These are phyloP conservation scores for Schmidtea mediterranea DNA, from an alignment of 1,140 invertebrate genomes.

Conservation along the genomic window DNA sequence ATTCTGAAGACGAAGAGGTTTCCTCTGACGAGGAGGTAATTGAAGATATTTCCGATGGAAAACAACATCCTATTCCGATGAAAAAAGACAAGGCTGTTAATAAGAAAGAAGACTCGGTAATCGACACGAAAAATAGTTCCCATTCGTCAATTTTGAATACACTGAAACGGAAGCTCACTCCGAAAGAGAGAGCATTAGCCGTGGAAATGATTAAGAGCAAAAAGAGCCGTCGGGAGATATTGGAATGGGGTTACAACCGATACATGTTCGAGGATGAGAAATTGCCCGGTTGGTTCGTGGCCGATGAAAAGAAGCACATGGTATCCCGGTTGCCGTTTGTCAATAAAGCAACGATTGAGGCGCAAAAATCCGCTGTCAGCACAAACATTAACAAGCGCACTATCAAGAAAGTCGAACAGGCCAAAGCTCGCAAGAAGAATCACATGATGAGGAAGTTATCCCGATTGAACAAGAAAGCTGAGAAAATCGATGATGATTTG, in stretches of 20 bases:
- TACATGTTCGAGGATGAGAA: constrained; percentile 32
- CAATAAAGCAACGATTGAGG: constrained; percentile 29
- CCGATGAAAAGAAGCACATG: constrained; percentile 75
- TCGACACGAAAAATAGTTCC: no score
- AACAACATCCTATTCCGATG: no score
- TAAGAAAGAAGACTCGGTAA: no score
- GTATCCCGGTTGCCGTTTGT: constrained; percentile 45
- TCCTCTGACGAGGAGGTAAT: no score
- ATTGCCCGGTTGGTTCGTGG: constrained; percentile 76
- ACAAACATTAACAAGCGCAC: constrained; percentile 50
- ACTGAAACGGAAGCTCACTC: neutral
- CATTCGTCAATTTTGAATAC: neutral
- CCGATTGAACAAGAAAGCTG: constrained; percentile 76
- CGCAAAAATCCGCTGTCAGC: neutral
- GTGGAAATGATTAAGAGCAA: constrained; percentile 19
- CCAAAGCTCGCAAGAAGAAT: constrained; percentile 82
- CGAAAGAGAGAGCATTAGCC: constrained; percentile 15
- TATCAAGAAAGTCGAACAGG: constrained; percentile 91
- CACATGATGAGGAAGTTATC: constrained; percentile 47
- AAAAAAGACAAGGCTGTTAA: no score
- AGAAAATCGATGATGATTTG: constrained; percentile 60
- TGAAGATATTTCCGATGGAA: no score
- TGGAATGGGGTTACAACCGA: constrained; percentile 13
- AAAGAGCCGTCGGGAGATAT: constrained; percentile 20
- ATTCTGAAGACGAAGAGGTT: no score